Base-by-base conservation (phyloP, 2,113 vertebrate genomes). In the Uria aalge region DNA sequence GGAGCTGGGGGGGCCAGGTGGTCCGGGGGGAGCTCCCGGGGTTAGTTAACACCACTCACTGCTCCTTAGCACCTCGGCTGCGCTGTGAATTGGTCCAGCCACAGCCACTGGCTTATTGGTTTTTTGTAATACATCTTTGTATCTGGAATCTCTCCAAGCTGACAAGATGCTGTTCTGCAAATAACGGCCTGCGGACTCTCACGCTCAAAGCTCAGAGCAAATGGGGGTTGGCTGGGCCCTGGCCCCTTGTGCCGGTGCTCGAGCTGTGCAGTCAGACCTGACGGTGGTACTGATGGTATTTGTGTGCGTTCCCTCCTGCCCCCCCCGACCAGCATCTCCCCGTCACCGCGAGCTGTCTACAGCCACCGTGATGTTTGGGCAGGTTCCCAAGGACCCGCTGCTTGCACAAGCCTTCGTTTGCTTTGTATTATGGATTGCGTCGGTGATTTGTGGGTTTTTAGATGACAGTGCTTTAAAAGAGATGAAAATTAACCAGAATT, bases 341-440 rank as follows among this genome's bases (percentile, higher is more conserved):
- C 1, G 0, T 23, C 21, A 20, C 53, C 3, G 12, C 0, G 6
- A 78, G 69, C 47, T 3, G 2, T 9, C 71, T 21, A 15, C 40
- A 36, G 69, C 34, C 12, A 5, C 38, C 12, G 38, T 26, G 29
- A 48, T 11, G 7, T 23, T 7, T 16, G 43, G 50, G 56, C 52
- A 64, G 52, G 26, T 41, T 15, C 55, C 30, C 62, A 14, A 36
- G 12, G 78, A 23, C 38, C 34, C 1, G 2, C 9, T 9, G 24
- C 60, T n/a, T 11, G 52, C 56, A 59, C 15, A 36, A 56, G 29
- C 22, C 45, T 53, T 36, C 15, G 0, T 32, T 59, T 47, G 64
- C n/a, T 55, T 22, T 74, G 29, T 21, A 2, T 53, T 71, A 48
- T 2, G 9, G 53, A 18, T 9, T 13, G n/a, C 9, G 38, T 6